Conservation (phyloP, 1,140 invertebrate species). For the Ceratosolen fusciceps region DNA sequence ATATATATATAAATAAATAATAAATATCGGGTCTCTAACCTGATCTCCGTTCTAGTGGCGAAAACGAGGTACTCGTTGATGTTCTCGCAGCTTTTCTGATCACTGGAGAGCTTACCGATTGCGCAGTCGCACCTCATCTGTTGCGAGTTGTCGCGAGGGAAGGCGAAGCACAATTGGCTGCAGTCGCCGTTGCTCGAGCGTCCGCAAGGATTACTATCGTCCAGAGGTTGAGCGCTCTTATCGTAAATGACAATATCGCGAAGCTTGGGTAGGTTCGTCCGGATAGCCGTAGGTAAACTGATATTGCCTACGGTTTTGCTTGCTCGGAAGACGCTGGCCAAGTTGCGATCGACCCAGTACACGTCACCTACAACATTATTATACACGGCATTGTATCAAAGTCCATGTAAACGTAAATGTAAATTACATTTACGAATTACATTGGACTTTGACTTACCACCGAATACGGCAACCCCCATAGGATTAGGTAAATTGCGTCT, state of each 20-base stretch:
- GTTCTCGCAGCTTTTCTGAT: conserved; percentile 82
- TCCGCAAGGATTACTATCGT: conserved; percentile 84
- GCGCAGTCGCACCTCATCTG: conserved; percentile 86
- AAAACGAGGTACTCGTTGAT: conserved; percentile 92
- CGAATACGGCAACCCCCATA: conserved; percentile 91
- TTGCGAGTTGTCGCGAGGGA: conserved; percentile 75
- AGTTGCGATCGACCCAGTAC: conserved; percentile 96
- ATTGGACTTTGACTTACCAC: conserved; percentile 60
- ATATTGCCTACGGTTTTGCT: conserved; percentile 83
- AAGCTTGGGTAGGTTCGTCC: conserved; percentile 87
- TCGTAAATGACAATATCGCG: conserved; percentile 94
- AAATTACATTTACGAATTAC: no score
- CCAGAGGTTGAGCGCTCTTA: conserved; percentile 85
- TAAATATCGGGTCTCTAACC: neutral
- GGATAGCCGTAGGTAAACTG: conserved; percentile 77
- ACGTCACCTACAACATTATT: conserved; percentile 76
- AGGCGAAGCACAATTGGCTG: conserved; percentile 95
- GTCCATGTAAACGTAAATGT: no score
- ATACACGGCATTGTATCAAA: neutral
- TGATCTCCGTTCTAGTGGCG: conserved; percentile 91
- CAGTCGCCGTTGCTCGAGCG: conserved; percentile 86
- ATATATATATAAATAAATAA: no score
- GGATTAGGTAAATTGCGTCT: conserved; percentile 93
- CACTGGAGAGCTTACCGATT: conserved; percentile 80
- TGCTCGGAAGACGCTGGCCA: conserved; percentile 89